phyloP scores from a whole-genome alignment of 2,113 vertebrate species.

The Daubentonia madagascariensis region DNA sequence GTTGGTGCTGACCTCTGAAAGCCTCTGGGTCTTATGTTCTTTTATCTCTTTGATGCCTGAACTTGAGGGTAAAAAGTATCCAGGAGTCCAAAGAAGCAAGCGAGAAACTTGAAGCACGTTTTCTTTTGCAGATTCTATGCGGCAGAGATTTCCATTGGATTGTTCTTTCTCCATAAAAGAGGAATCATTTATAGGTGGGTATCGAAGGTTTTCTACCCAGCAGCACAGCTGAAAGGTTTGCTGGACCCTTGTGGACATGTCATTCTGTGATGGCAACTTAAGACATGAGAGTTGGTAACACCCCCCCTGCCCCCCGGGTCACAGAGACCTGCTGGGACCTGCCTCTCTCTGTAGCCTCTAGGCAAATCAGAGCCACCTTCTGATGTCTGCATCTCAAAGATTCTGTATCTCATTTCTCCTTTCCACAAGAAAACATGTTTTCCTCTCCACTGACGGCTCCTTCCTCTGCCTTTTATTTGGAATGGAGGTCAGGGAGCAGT shows the following conservation, averaged over 20 bases:
- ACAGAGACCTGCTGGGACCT: not conserved
- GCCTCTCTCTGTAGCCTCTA: not conserved
- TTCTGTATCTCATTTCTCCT: not conserved
- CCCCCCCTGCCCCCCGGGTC: too few relatives aligned
- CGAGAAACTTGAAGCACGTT: not conserved
- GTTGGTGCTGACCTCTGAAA: not conserved
- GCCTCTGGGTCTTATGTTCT: rapidly evolving
- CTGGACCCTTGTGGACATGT: not conserved
- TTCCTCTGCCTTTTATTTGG: not conserved
- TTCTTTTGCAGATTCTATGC: constrained; percentile 86
- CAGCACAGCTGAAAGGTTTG: not conserved
- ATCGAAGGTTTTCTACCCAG: not conserved
- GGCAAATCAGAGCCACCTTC: not conserved
- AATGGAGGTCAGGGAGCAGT: not conserved
- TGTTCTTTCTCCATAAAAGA: constrained; percentile 89
- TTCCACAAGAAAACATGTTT: not conserved
- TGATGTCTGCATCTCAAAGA: not conserved
- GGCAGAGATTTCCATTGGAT: constrained; percentile 87
- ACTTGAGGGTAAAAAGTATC: not conserved
- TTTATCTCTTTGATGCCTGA: not conserved
- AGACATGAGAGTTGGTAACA: rapidly evolving
- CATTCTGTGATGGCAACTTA: not conserved
- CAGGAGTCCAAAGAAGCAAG: not conserved
- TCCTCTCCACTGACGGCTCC: not conserved
- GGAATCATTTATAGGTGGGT: constrained; percentile 95